phyloP scores from a whole-genome alignment of 2,888 invertebrate species.

The Aproaerema taeniolella region DNA sequence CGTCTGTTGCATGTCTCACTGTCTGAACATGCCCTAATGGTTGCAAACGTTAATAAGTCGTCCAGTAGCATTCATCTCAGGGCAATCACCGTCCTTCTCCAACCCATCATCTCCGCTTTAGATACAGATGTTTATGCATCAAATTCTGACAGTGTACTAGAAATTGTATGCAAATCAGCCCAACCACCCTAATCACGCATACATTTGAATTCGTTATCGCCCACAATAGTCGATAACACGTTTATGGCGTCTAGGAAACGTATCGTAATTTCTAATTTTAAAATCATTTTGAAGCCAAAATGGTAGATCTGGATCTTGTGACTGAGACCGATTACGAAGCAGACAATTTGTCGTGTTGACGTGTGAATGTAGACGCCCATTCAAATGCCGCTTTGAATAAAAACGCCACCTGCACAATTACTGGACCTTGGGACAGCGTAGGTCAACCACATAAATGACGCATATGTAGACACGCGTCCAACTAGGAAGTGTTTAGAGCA shows the following conservation, averaged over 20 bases:
- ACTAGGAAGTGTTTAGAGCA: constrained; percentile 49
- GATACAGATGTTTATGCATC: neutral
- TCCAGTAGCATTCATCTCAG: constrained; percentile 29
- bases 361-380: constrained; percentile 4
- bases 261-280: no score
- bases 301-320: no score
- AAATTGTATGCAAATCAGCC: constrained; percentile 21
- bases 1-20: no score
- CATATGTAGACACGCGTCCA: constrained; percentile 22
- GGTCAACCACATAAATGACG: constrained; percentile 4
- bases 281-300: no score
- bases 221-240: constrained; percentile 14
- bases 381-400: constrained; percentile 23
- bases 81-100: constrained; percentile 8
- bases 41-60: constrained; percentile 31
- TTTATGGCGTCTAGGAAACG: constrained; percentile 10
- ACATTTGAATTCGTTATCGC: constrained; percentile 20
- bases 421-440: constrained; percentile 37
- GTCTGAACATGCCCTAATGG: no score
- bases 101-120: constrained; percentile 5
- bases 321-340: no score
- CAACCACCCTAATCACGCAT: constrained; percentile 19
- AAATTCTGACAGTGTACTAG: constrained; percentile 8
- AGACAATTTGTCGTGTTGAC: no score
- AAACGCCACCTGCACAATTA: constrained; percentile 32